phyloP scores from a whole-genome alignment of 2,113 vertebrate genomes.

The Petaurus breviceps region DNA sequence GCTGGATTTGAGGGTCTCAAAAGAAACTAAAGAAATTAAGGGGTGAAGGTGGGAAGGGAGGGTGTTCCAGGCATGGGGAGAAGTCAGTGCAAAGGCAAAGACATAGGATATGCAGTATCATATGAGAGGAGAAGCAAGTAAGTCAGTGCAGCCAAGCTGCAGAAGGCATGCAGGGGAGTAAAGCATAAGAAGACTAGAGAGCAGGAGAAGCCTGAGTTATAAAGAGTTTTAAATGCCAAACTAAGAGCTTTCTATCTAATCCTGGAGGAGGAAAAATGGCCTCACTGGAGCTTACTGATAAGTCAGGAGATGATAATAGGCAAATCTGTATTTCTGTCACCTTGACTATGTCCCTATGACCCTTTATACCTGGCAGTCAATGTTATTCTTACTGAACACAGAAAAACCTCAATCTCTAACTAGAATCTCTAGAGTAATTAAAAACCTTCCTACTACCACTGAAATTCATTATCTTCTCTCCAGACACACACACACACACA shows the following conservation, averaged over 20 bases:
- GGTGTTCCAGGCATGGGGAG: neutral
- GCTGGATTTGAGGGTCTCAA: neutral
- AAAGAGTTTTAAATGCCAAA: neutral
- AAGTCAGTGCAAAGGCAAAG: neutral
- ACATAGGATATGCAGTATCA: neutral
- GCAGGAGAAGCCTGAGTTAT: neutral
- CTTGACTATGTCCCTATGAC: neutral
- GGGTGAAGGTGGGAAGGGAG: neutral
- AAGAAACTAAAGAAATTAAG: neutral
- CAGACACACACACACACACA: neutral
- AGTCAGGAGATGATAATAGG: neutral
- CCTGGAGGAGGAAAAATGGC: neutral
- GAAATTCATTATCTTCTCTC: slow-evolving; percentile 28
- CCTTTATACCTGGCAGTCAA: neutral
- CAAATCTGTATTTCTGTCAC: neutral
- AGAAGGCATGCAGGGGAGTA: neutral
- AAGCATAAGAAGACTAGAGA: neutral
- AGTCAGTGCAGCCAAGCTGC: neutral
- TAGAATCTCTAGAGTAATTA: slow-evolving; percentile 33
- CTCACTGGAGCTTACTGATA: neutral
- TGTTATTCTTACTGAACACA: neutral
- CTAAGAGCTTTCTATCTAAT: neutral
- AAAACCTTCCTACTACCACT: slow-evolving; percentile 56
- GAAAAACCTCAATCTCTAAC: slow-evolving; percentile 28
- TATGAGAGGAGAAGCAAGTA: neutral